A percentile compares a stretch with the other conserved stretches of the same genome.
phyloP scores from a whole-genome alignment of 1,140 invertebrate species.

The Pseudoatta argentina region DNA sequence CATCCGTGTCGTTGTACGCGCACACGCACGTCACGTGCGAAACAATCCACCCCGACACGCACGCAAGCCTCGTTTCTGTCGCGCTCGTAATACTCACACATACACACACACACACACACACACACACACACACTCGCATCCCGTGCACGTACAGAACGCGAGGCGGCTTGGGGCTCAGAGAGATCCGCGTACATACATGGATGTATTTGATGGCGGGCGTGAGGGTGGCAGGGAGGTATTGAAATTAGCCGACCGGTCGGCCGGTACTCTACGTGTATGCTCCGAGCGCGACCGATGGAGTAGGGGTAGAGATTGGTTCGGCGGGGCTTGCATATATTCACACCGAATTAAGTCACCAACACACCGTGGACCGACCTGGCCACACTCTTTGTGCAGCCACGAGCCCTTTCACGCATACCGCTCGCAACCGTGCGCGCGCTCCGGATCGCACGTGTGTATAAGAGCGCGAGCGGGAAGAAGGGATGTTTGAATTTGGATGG shows the following conservation, averaged over 20 bases:
- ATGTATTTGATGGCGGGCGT: neutral
- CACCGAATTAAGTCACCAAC: slow-evolving; percentile 80
- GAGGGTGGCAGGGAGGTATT: slow-evolving; percentile 75
- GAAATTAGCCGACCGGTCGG: slow-evolving; percentile 78
- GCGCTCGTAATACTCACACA: slow-evolving; percentile 26
- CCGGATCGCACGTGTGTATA: slow-evolving; percentile 64
- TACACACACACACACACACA: slow-evolving; percentile 20
- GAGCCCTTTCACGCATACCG: slow-evolving; percentile 74
- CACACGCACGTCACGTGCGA: slow-evolving; percentile 68
- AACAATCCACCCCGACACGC: slow-evolving; percentile 72
- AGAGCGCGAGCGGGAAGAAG: slow-evolving; percentile 63
- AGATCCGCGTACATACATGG: slow-evolving; percentile 39
- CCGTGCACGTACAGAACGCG: neutral
- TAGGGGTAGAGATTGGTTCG: slow-evolving; percentile 65
- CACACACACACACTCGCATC: no score
- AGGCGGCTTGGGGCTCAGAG: slow-evolving; percentile 5
- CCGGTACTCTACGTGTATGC: slow-evolving; percentile 61
- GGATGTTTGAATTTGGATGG: slow-evolving; percentile 77
- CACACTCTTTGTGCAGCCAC: slow-evolving; percentile 76
- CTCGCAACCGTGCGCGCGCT: slow-evolving; percentile 35
- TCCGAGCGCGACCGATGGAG: slow-evolving; percentile 66
- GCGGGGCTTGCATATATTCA: slow-evolving; percentile 79
- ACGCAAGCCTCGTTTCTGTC: slow-evolving; percentile 58
- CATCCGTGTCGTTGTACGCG: slow-evolving; percentile 69
- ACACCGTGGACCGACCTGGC: slow-evolving; percentile 67